Evolutionary conservation across 2,797 vertebrate genomes (phyloP).

Genomic region (Myoxocephalus aenaeus): DNA sequence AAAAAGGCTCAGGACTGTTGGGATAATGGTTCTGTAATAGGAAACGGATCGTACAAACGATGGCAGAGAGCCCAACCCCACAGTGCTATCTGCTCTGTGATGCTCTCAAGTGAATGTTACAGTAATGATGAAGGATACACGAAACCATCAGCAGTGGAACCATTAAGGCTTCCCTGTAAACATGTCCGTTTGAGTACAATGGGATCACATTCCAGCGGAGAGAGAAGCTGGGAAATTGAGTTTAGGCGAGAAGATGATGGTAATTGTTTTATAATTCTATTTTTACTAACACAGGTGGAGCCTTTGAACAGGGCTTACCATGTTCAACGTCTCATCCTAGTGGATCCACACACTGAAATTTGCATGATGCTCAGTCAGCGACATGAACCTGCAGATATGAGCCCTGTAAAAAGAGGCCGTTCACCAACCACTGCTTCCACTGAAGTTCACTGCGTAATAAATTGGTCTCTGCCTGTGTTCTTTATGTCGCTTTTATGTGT

Average conservation of each 20-base stretch:
- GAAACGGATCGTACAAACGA: slow-evolving; percentile 45
- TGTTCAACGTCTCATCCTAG: neutral
- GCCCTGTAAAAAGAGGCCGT: slow-evolving; percentile 22
- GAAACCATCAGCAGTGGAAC: slow-evolving; percentile 55
- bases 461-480: neutral
- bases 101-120: slow-evolving; percentile 56
- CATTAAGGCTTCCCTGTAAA: slow-evolving; percentile 61
- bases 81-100: slow-evolving; percentile 25
- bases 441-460: slow-evolving; percentile 9
- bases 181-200: slow-evolving; percentile 61
- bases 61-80: slow-evolving; percentile 45
- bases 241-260: slow-evolving; percentile 41
- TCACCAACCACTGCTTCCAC: slow-evolving; percentile 4
- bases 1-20: slow-evolving; percentile 20
- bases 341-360: neutral
- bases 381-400: slow-evolving; percentile 5
- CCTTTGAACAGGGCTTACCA: neutral
- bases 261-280: slow-evolving; percentile 26
- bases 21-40: slow-evolving; percentile 58
- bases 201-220: slow-evolving; percentile 43
- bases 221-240: slow-evolving; percentile 41
- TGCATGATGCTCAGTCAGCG: slow-evolving; percentile 17
- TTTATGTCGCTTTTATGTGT: slow-evolving; percentile 1
- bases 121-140: slow-evolving; percentile 60
- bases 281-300: neutral